These are phyloP conservation scores for Cynocephalus volans DNA, from an alignment of 2,113 vertebrate species.

Conservation along the genomic window DNA sequence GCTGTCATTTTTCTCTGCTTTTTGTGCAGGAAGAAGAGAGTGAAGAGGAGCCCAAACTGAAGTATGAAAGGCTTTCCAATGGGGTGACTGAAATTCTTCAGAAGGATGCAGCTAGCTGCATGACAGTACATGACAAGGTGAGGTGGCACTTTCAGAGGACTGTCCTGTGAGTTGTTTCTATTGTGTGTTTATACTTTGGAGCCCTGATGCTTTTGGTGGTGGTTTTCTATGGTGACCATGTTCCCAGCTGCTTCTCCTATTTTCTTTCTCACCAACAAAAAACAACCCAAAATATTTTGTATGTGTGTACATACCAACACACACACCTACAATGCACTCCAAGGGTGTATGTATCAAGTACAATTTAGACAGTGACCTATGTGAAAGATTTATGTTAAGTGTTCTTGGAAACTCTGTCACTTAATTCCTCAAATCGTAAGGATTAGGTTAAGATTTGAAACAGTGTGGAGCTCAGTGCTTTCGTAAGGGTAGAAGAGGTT, in stretches of 20 bases:
- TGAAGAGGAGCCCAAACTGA: slow-evolving; percentile 98
- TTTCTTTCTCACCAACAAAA: not conserved
- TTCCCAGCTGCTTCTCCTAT: not conserved
- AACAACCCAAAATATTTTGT: not conserved
- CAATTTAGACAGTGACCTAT: not conserved
- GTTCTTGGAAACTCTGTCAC: not conserved
- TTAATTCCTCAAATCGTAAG: not conserved
- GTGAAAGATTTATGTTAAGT: not conserved
- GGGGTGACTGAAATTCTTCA: slow-evolving; percentile 98
- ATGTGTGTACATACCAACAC: not conserved
- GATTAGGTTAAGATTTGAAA: not conserved
- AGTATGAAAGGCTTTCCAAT: slow-evolving; percentile 98
- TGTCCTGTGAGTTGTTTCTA: not conserved
- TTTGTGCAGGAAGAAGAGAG: slow-evolving; percentile 96
- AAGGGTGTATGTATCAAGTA: not conserved
- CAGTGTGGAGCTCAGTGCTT: not conserved
- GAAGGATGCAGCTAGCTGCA: slow-evolving; percentile 98
- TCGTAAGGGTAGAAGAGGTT: not conserved
- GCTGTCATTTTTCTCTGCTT: not conserved
- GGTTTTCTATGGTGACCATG: not conserved
- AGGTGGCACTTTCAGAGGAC: not conserved
- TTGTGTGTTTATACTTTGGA: not conserved
- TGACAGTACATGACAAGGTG: slow-evolving; percentile 99
- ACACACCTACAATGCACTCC: not conserved
- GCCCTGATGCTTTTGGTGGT: not conserved